A percentile compares a stretch with the other conserved stretches of the same genome.
phyloP scores from a whole-genome alignment of 1,140 invertebrate genomes.

The Calephelis virginiensis region DNA sequence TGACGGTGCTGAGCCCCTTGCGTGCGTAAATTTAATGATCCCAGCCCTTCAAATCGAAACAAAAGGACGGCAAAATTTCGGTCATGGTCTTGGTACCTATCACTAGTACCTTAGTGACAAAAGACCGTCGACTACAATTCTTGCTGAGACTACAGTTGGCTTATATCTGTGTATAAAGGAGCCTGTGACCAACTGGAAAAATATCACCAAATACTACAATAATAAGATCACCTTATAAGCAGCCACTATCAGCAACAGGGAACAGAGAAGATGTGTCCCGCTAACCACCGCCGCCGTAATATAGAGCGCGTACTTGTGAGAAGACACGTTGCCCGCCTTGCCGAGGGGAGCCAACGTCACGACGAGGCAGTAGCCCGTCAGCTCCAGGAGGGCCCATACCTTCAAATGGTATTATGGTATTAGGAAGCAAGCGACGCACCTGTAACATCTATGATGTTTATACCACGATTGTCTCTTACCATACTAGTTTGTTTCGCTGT shows the following conservation, averaged over 20 bases:
- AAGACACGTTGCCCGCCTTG: slow-evolving; percentile 42
- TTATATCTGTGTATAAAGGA: not conserved
- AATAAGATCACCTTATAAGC: slow-evolving; percentile 48
- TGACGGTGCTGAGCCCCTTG: too few species aligned
- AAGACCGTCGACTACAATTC: too few species aligned
- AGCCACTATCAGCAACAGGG: slow-evolving; percentile 55
- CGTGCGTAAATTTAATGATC: too few species aligned
- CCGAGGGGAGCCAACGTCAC: slow-evolving; percentile 54
- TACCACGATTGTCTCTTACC: too few species aligned
- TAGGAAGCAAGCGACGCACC: too few species aligned
- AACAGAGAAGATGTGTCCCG: slow-evolving; percentile 51
- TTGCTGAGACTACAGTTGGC: too few species aligned
- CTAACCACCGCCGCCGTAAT: slow-evolving; percentile 51
- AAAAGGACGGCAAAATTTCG: too few species aligned
- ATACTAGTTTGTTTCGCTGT: too few species aligned
- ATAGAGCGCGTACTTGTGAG: slow-evolving; percentile 52
- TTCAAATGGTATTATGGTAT: slow-evolving; percentile 13
- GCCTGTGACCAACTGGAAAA: not conserved
- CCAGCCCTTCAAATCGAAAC: too few species aligned
- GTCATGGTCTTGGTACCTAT: too few species aligned
- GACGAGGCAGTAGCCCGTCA: slow-evolving; percentile 49
- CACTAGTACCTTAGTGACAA: too few species aligned
- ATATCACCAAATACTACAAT: not conserved
- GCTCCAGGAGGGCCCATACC: slow-evolving; percentile 59
- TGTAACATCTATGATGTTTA: too few species aligned